Percentiles rank a stretch among this genome's conserved stretches.
These are phyloP conservation scores for Amiota mariae DNA, from an alignment of 2,888 invertebrate species.

Conservation along the genomic window DNA sequence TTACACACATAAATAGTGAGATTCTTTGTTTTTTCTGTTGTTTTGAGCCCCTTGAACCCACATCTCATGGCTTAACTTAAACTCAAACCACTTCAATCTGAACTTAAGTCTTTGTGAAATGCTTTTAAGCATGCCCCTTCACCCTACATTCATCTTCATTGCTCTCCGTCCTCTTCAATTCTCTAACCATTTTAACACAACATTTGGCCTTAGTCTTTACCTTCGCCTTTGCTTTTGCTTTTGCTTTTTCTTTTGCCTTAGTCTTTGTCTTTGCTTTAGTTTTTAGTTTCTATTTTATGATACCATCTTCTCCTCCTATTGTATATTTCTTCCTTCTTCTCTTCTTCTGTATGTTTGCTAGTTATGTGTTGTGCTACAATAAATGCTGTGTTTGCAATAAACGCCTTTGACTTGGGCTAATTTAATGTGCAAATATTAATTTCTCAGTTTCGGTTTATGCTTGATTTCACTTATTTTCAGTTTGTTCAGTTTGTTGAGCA, in stretches of 20 bases:
- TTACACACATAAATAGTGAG: too few relatives aligned
- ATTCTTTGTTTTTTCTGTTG: too few relatives aligned
- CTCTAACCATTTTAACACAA: background rate
- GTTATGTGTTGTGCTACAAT: background rate
- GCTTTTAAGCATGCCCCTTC: too few relatives aligned
- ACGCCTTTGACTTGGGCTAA: conserved; percentile 4
- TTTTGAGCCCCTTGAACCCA: too few relatives aligned
- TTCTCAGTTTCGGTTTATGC: background rate
- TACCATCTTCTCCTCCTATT: too few relatives aligned
- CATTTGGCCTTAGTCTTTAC: conserved; percentile 28
- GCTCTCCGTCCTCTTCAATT: too few relatives aligned
- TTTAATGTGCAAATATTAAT: conserved; percentile 22
- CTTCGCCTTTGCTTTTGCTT: background rate
- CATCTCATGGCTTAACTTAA: too few relatives aligned
- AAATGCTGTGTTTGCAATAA: conserved; percentile 1
- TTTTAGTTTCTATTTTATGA: background rate
- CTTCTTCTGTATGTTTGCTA: background rate
- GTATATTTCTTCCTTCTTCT: background rate
- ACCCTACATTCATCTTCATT: too few relatives aligned
- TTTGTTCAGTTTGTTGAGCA: background rate
- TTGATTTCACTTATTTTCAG: too few relatives aligned
- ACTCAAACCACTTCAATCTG: too few relatives aligned
- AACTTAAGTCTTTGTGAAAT: too few relatives aligned
- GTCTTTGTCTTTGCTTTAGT: background rate
- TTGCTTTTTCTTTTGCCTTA: background rate